Evolutionary conservation across 2,113 vertebrate genomes (phyloP).

Genomic region (Callithrix jacchus): DNA sequence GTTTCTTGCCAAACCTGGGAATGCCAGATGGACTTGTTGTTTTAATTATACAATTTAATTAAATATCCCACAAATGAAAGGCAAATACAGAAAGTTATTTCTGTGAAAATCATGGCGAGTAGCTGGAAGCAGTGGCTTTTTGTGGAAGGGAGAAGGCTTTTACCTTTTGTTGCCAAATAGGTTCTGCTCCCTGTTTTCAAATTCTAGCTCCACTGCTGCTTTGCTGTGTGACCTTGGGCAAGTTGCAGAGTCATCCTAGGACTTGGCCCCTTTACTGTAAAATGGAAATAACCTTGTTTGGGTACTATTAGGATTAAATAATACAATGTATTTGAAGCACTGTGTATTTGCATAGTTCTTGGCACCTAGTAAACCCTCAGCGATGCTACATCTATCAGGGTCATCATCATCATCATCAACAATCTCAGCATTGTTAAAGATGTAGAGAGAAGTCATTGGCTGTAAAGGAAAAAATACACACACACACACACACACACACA

Average conservation of each 20-base stretch:
- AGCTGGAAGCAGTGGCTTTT: background rate
- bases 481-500: no score
- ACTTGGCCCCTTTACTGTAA: background rate
- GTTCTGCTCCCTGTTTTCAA: background rate
- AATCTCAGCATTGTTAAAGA: background rate
- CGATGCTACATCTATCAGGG: no score
- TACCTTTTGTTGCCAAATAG: background rate
- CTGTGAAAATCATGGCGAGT: background rate
- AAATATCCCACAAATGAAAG: background rate
- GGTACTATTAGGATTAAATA: background rate
- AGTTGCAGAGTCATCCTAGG: background rate
- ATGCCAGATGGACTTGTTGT: background rate
- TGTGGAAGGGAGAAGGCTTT: background rate
- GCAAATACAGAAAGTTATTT: conserved; percentile 14
- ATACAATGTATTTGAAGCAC: background rate
- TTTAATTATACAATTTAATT: conserved; percentile 9
- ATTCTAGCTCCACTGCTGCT: background rate
- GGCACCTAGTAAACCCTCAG: background rate
- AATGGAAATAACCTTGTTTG: background rate
- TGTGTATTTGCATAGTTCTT: background rate
- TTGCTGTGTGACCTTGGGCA: background rate
- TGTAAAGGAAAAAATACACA: background rate
- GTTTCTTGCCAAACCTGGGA: conserved; percentile 34
- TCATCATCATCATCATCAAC: background rate
- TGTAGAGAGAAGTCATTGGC: background rate